A percentile compares a stretch with the other conserved stretches of the same genome.
Conservation (phyloP, 2,888 invertebrate species). For the Cantharis rustica region DNA sequence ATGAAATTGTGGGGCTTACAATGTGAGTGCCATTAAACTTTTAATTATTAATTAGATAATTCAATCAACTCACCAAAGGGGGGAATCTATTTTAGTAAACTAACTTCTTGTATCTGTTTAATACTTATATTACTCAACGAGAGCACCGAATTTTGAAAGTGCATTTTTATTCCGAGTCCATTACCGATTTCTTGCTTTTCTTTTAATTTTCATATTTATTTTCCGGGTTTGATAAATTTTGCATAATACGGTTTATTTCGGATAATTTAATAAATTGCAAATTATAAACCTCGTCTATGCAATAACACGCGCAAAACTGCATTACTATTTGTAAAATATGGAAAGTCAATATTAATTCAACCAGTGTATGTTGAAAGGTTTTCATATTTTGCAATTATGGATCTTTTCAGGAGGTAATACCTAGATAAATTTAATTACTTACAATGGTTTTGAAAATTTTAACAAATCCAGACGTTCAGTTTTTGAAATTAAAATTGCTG, state of each 20-base stretch:
- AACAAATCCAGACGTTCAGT: not conserved
- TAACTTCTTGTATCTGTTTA: not conserved
- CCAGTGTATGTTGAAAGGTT: not conserved
- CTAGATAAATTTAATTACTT: not conserved
- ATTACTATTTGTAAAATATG: not conserved
- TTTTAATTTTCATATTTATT: not conserved
- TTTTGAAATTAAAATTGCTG: not conserved
- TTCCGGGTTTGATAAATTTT: not conserved
- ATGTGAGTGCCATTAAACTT: not conserved
- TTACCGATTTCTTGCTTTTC: not conserved
- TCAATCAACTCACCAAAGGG: not conserved
- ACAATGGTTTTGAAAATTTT: not conserved
- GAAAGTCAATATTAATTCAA: not conserved
- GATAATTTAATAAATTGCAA: not conserved
- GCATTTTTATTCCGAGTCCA: not conserved
- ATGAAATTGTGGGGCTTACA: not conserved
- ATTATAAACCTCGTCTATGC: not conserved
- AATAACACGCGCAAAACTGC: not conserved
- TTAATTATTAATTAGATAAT: not conserved
- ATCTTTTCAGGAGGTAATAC: not conserved
- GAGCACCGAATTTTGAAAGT: not conserved
- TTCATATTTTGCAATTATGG: not conserved
- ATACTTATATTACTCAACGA: not conserved
- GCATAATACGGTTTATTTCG: not conserved
- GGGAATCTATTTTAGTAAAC: not conserved